phyloP scores from a whole-genome alignment of 2,797 vertebrate genomes.

The Phalloptychus januarius region DNA sequence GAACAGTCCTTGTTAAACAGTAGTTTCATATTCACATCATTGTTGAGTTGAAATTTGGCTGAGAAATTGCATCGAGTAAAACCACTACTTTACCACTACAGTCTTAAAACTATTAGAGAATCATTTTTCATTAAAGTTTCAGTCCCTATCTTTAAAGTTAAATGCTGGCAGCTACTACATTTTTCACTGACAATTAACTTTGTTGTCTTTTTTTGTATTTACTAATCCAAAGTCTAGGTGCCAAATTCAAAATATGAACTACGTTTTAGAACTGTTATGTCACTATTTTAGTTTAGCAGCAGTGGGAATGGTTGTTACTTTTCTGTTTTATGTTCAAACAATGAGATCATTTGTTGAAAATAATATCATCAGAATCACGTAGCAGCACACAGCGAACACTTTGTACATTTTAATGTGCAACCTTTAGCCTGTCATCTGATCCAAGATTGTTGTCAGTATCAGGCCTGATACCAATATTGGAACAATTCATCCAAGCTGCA shows the following conservation, averaged over 20 bases:
- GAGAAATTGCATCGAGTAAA: background rate
- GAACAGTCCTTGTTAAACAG: background rate
- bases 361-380: background rate
- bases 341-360: background rate
- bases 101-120: background rate
- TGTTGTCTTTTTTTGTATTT: background rate
- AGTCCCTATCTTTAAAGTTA: background rate
- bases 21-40: background rate
- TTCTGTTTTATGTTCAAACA: slow-evolving; percentile 5
- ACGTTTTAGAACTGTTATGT: background rate
- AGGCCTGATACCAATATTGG: background rate
- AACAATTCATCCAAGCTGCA: background rate
- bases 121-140: background rate
- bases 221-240: background rate
- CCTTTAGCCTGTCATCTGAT: background rate
- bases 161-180: background rate
- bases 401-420: background rate
- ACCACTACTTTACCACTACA: background rate
- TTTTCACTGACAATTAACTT: no score
- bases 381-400: background rate
- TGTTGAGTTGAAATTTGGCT: background rate
- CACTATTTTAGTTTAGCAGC: background rate
- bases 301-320: background rate
- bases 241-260: background rate
- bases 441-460: background rate